phyloP scores from a whole-genome alignment of 2,797 vertebrate species.

The Propithecus deckenii region DNA sequence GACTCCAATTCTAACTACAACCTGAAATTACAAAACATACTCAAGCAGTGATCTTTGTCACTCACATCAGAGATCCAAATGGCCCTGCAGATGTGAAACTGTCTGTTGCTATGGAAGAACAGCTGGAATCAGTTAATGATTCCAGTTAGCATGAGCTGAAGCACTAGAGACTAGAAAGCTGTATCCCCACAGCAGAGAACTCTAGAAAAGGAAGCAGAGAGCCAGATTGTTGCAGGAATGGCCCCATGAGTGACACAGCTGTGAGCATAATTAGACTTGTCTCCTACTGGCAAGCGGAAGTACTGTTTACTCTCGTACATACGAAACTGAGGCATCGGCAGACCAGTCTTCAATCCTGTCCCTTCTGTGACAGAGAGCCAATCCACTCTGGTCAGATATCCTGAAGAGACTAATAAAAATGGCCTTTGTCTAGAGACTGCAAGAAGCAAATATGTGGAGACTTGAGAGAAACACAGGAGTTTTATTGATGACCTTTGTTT shows the following conservation, averaged over 20 bases:
- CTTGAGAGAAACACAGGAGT: background rate
- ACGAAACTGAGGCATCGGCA: background rate
- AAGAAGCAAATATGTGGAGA: background rate
- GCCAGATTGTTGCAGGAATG: background rate
- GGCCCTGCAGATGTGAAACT: conserved; percentile 70
- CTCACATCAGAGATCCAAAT: conserved; percentile 62
- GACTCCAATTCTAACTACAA: conserved; percentile 61
- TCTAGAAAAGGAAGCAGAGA: conserved; percentile 18
- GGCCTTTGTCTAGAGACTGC: background rate
- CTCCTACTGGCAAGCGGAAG: conserved; percentile 37
- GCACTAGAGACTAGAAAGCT: conserved; percentile 58
- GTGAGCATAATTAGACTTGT: conserved; percentile 65
- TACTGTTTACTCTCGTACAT: conserved; percentile 13
- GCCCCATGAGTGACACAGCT: conserved; percentile 45
- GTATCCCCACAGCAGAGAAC: background rate
- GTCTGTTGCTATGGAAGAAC: conserved; percentile 35
- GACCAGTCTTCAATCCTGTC: background rate
- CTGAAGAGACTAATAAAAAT: background rate
- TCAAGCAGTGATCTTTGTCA: conserved; percentile 38
- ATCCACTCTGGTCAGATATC: background rate
- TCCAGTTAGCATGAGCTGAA: conserved; percentile 55
- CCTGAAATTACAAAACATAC: conserved; percentile 49
- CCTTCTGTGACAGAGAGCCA: background rate
- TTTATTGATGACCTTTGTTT: conserved; percentile 2
- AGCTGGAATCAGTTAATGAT: conserved; percentile 67